Base-by-base conservation (phyloP, 2,113 vertebrate species). In the Chauna torquata region DNA sequence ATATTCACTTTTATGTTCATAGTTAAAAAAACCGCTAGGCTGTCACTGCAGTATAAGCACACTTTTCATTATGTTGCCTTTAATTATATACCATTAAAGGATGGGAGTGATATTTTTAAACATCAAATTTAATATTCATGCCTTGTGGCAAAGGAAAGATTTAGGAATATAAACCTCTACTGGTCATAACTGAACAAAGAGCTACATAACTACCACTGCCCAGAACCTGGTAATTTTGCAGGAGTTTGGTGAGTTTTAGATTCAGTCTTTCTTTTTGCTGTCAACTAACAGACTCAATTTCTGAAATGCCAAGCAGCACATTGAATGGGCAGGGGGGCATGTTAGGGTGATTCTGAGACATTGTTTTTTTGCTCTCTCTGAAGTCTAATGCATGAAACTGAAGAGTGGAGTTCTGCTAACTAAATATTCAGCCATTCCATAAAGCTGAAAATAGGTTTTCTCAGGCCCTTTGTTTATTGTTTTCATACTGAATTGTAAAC, bases 31-130 rank as follows among this genome's bases (percentile, higher is more conserved):
- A 70, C 32, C 32, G 34, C 55, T 34, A 81, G 49, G 24, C 65
- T 87, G 38, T 80, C 52, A 65, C 11, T 79, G 61, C 40, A 85
- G 82, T 58, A 58, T 11, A 85, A 85, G 36, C 38, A 36, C 2
- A 4, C n/a, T 92, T 19, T 82, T 94, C 58, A 82, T 88, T 86
- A 34, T 16, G 12, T 28, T 34, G 27, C 34, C 40, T 82, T 90
- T 91, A 92, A 95, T 93, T 91, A 84, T 23, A 76, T 5, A 28
- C 18, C 32, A 65, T 75, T 92, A 92, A 90, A 88, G 22, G 57
- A 69, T 64, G 52, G 40, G 74, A 89, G 58, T 54, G 61, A 49
- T 87, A 80, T 86, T 95, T 91, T 95, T 91, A 89, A 83, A 88
- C 20, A 61, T 82, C 7, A 1, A 11, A 18, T 76, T 79, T 92